Base-by-base conservation (phyloP, 1,140 invertebrate genomes). In the Drosophila pandora region DNA sequence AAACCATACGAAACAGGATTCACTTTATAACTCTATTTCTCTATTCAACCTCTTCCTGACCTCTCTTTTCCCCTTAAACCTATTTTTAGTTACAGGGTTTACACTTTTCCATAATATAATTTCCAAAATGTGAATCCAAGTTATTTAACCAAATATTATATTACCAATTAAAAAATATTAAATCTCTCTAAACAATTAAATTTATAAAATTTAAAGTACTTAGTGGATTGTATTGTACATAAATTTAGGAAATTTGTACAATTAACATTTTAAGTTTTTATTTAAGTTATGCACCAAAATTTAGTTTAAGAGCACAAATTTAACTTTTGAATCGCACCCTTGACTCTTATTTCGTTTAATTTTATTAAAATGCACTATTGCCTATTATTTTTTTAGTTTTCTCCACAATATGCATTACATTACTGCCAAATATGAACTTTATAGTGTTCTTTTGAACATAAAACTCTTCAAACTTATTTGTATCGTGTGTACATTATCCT, bases 401-500 rank as follows among this genome's bases (percentile, higher is more conserved):
- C 10, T 17, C 3, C 6, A 43, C 7, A 43, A 43, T 21, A 43
- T 43, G 6, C 41, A 3, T 41, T 41, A 2, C 17, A 67, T 63
- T 52, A 67, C 41, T 64, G 34, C 52, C 57, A 25, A 13, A 28
- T 43, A 21, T 59, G 34, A 55, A 10, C 17, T 22, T 76, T 57
- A 78, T 58, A 76, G 41, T 87, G 37, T 70, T 32, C 30, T 43
- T 43, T 55, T 39, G 25, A 52, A 28, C 12, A 37, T 30, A 32
- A 32, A 62, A 25, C 52, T 74, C 63, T 49, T 68, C 32, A 47
- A 21, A 37, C 21, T 55, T 41, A 54, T 34, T 55, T 47, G 34
- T 65, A 41, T 64, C 64, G 65, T 63, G 54, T 83, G 70, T 74
- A 74, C 30, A 74, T 50, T 64, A 63, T 50, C 30, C 50, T 28